Conservation (phyloP, 2,888 invertebrate species). For the Zygaena filipendulae region DNA sequence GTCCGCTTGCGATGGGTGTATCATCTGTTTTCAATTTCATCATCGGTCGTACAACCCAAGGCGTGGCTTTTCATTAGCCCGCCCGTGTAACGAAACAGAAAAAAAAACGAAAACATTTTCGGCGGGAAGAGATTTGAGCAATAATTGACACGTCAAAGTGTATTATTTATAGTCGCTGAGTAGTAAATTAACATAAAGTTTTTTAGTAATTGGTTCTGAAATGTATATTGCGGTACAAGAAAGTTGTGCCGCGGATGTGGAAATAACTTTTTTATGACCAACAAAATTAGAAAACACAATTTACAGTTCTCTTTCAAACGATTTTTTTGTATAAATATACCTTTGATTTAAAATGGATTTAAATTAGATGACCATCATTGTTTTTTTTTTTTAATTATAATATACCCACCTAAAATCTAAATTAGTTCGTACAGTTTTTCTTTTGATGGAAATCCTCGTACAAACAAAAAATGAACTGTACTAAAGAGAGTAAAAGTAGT, state of each 20-base stretch:
- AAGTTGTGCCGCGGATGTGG: constrained; percentile 31
- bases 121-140: constrained; percentile 44
- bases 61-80: constrained; percentile 39
- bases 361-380: too few species aligned
- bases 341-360: too few species aligned
- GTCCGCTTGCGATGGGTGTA: constrained; percentile 33
- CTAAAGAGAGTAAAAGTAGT: too few species aligned
- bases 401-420: too few species aligned
- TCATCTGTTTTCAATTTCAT: constrained; percentile 27
- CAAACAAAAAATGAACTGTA: too few species aligned
- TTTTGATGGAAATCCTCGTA: too few species aligned
- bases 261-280: constrained; percentile 10
- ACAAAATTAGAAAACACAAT: background rate
- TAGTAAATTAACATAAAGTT: constrained; percentile 53
- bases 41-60: constrained; percentile 26
- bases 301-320: too few species aligned
- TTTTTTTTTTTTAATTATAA: too few species aligned
- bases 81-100: constrained; percentile 25
- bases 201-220: constrained; percentile 57
- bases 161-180: constrained; percentile 52
- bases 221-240: constrained; percentile 42
- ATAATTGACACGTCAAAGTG: constrained; percentile 61
- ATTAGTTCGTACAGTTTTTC: too few species aligned
- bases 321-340: too few species aligned
- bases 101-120: constrained; percentile 25